Evolutionary conservation across 2,797 vertebrate genomes (phyloP).

Genomic region (Apodemus agrarius): DNA sequence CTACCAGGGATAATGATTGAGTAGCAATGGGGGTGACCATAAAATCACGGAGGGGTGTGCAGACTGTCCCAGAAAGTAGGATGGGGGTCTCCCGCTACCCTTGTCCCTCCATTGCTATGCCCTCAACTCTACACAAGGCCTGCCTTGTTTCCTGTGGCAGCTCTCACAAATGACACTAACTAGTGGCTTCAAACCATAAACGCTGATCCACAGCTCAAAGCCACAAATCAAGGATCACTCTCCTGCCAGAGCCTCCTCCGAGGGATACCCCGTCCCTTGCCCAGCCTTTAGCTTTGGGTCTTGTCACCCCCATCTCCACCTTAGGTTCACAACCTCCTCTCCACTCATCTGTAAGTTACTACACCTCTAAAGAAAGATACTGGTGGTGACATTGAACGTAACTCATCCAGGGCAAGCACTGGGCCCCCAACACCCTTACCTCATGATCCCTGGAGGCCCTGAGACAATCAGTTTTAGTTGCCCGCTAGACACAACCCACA

Average conservation of each 20-base stretch:
- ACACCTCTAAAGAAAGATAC: neutral
- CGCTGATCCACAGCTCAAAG: neutral
- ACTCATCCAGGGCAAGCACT: neutral
- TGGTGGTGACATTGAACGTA: neutral
- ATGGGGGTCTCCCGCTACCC: neutral
- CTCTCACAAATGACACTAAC: neutral
- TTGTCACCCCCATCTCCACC: rapidly evolving
- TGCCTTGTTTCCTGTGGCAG: neutral
- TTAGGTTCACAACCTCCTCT: neutral
- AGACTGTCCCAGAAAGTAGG: neutral
- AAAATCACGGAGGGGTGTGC: neutral
- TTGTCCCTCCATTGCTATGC: neutral
- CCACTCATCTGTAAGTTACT: neutral
- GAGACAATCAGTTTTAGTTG: neutral
- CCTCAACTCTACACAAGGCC: neutral
- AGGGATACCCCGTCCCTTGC: neutral
- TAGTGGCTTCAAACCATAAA: neutral
- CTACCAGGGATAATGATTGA: neutral
- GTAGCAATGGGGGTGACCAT: neutral
- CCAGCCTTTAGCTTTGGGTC: neutral
- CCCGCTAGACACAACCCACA: neutral
- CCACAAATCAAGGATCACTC: neutral
- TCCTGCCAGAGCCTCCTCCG: neutral
- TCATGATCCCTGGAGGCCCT: neutral
- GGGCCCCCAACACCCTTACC: neutral